phyloP scores from a whole-genome alignment of 2,888 invertebrate genomes.

The Tetragnatha montana region DNA sequence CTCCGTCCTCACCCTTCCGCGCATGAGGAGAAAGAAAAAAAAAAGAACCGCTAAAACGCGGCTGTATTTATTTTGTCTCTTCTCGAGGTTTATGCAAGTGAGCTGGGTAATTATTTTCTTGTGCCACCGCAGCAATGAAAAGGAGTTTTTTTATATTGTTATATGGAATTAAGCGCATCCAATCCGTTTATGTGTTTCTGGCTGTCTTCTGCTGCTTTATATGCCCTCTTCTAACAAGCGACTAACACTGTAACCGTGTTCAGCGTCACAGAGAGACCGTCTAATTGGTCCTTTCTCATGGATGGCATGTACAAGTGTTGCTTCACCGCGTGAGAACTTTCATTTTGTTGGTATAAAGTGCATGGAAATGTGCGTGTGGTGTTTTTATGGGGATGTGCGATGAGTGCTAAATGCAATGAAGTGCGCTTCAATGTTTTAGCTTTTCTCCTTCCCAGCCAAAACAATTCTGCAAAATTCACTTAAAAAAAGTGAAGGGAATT shows the following conservation, averaged over 20 bases:
- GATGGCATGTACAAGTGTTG: no score
- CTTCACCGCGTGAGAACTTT: no score
- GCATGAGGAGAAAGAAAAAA: not conserved
- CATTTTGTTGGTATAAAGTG: no score
- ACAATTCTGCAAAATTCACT: no score
- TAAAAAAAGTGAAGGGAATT: no score
- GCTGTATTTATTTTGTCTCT: conserved; percentile 40
- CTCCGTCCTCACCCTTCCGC: not conserved
- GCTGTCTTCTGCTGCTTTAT: not conserved
- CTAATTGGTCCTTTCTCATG: not conserved
- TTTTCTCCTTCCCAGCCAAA: no score
- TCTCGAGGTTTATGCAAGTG: conserved; percentile 25
- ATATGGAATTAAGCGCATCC: not conserved
- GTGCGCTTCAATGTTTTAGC: no score
- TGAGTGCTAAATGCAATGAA: no score
- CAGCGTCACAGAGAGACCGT: not conserved
- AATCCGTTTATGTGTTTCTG: conserved; percentile 20
- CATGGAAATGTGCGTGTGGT: not conserved
- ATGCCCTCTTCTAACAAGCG: no score
- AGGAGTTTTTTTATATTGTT: not conserved
- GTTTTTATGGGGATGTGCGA: not conserved
- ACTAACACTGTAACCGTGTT: no score
- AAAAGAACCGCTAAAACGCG: not conserved
- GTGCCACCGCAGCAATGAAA: not conserved
- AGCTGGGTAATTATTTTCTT: conserved; percentile 20